phyloP scores from a whole-genome alignment of 2,888 invertebrate species.

The Euzophera pinguis region DNA sequence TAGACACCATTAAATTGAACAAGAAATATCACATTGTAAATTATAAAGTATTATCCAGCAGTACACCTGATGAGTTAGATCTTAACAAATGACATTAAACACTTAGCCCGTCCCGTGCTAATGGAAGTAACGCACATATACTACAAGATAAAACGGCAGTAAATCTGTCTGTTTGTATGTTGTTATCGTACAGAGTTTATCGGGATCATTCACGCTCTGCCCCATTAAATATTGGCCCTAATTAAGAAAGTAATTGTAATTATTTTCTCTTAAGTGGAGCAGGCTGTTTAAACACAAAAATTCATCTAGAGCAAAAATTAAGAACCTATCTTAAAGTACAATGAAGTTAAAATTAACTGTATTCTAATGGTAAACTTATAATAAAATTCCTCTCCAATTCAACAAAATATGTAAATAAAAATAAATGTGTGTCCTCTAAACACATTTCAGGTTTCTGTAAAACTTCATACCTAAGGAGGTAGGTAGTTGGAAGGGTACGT shows the following conservation, averaged over 20 bases:
- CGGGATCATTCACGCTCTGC: slow-evolving; percentile 18
- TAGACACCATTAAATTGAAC: not conserved
- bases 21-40: not conserved
- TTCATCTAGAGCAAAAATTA: too few relatives aligned
- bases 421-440: too few relatives aligned
- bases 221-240: not conserved
- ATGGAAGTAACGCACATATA: slow-evolving; percentile 32
- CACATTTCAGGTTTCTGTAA: too few relatives aligned
- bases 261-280: too few relatives aligned
- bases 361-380: too few relatives aligned
- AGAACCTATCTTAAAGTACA: too few relatives aligned
- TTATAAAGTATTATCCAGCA: not conserved
- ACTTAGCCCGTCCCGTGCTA: slow-evolving; percentile 26
- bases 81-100: slow-evolving; percentile 18
- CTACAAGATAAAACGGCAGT: slow-evolving; percentile 37
- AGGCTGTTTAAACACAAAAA: too few relatives aligned
- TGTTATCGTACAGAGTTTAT: slow-evolving; percentile 30
- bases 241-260: not conserved
- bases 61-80: slow-evolving; percentile 5
- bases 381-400: too few relatives aligned
- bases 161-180: slow-evolving; percentile 31
- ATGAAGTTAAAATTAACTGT: too few relatives aligned
- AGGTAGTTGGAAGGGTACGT: too few relatives aligned
- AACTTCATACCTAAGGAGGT: too few relatives aligned
- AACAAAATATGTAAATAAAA: too few relatives aligned